Conservation (phyloP, 37 sponge, comb jelly and placozoan species). For the Bolinopsis microptera region DNA sequence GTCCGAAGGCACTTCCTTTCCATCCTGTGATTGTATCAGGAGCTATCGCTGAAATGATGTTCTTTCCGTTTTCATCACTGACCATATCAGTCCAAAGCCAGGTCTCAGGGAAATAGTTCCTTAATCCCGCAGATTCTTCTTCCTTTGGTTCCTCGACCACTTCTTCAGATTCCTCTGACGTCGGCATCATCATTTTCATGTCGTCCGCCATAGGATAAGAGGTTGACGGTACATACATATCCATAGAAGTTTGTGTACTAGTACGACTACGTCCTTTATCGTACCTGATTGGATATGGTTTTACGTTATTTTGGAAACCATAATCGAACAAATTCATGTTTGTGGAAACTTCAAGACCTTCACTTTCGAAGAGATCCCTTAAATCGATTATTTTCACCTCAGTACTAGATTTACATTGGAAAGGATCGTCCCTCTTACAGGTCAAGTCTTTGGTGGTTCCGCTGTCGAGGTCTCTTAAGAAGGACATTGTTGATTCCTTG, state of each 20-base stretch:
- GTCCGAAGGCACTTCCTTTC: constrained; percentile 57
- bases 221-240: no score
- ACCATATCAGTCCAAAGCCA: constrained; percentile 52
- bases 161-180: not conserved
- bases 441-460: not conserved
- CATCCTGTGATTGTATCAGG: constrained; percentile 55
- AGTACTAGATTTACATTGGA: constrained; percentile 27
- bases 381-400: constrained; percentile 52
- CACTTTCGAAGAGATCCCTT: not conserved
- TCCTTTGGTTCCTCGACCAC: not conserved
- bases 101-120: constrained; percentile 46
- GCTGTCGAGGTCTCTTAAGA: not conserved
- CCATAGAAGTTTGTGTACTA: no score
- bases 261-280: no score
- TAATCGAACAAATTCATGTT: constrained; percentile 43
- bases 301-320: no score
- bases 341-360: not conserved
- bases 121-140: not conserved
- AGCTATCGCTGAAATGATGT: not conserved
- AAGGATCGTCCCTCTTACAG: constrained; percentile 56
- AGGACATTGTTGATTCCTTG: not conserved
- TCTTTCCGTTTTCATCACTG: constrained; percentile 41
- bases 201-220: not conserved
- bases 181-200: not conserved
- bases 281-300: no score